phyloP scores from a whole-genome alignment of 2,888 invertebrate genomes.

The Machimus atricapillus region DNA sequence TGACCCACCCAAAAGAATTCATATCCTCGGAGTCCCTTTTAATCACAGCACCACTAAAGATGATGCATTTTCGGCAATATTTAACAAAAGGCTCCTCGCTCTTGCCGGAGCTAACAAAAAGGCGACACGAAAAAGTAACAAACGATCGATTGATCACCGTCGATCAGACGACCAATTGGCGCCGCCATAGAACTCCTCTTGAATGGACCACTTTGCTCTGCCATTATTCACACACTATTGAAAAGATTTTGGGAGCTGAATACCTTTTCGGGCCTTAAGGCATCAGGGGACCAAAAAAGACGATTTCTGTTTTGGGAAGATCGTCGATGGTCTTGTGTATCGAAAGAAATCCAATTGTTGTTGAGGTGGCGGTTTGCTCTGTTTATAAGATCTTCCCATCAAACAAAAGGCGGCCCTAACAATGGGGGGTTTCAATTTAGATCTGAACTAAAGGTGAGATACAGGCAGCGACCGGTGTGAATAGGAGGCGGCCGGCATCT shows the following conservation, averaged over 20 bases:
- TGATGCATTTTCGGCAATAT: background rate
- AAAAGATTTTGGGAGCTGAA: constrained; percentile 39
- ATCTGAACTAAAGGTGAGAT: background rate
- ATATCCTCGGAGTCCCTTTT: background rate
- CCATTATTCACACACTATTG: constrained; percentile 46
- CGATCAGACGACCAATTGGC: constrained; percentile 48
- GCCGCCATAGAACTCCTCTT: constrained; percentile 46
- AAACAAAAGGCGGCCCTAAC: constrained; percentile 43
- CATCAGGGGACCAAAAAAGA: constrained; percentile 4
- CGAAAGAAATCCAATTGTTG: constrained; percentile 36
- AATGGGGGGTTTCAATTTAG: constrained; percentile 44
- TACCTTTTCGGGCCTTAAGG: constrained; percentile 25
- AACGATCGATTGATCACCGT: constrained; percentile 48
- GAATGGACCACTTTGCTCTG: constrained; percentile 46
- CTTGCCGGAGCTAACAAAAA: background rate
- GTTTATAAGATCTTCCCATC: constrained; percentile 43
- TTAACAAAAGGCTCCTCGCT: constrained; percentile 7
- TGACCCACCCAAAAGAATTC: background rate
- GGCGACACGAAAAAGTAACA: constrained; percentile 25
- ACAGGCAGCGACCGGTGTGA: constrained; percentile 19
- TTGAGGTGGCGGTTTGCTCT: constrained; percentile 45
- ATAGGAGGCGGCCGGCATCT: constrained; percentile 21
- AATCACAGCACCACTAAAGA: background rate
- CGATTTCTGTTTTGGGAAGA: constrained; percentile 3
- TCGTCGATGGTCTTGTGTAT: constrained; percentile 38